These are phyloP conservation scores for Aleiodes sp. DNA, from an alignment of 1,140 invertebrate genomes.

Conservation along the genomic window DNA sequence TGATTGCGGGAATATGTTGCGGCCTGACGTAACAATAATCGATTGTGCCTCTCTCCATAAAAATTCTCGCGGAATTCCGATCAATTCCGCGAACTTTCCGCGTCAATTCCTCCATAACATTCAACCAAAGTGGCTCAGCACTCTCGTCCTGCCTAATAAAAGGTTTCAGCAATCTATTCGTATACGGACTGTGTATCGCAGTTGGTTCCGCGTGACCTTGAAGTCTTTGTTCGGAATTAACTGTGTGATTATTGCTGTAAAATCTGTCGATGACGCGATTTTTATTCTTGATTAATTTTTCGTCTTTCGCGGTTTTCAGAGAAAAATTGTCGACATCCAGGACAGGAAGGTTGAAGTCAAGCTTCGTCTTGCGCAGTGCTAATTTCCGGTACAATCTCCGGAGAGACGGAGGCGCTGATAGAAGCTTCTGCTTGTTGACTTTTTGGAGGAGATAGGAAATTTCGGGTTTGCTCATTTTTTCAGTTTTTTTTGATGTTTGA, in stretches of 20 bases:
- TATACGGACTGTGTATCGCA: conserved; percentile 71
- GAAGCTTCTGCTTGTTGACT: conserved; percentile 57
- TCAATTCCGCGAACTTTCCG: conserved; percentile 71
- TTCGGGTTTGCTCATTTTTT: conserved; percentile 69
- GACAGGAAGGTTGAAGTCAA: conserved; percentile 67
- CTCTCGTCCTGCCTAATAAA: conserved; percentile 78
- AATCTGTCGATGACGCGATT: conserved; percentile 64
- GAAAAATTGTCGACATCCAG: conserved; percentile 69
- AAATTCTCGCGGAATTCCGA: conserved; percentile 49
- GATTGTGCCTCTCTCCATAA: conserved; percentile 66
- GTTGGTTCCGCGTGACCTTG: conserved; percentile 66
- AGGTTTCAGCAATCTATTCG: conserved; percentile 77
- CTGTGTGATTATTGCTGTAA: conserved; percentile 51
- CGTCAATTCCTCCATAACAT: conserved; percentile 75
- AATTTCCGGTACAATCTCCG: conserved; percentile 70
- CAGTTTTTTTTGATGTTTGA: conserved; percentile 43
- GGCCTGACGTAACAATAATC: conserved; percentile 89
- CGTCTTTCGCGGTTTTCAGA: conserved; percentile 38
- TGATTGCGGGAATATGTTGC: conserved; percentile 87
- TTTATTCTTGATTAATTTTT: conserved; percentile 31
- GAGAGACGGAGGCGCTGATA: conserved; percentile 57
- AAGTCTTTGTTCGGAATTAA: conserved; percentile 60
- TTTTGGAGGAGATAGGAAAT: conserved; percentile 68
- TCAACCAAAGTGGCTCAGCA: conserved; percentile 74
- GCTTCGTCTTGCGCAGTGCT: conserved; percentile 70